phyloP scores from a whole-genome alignment of 2,888 invertebrate species.

The Agrotis ipsilon region DNA sequence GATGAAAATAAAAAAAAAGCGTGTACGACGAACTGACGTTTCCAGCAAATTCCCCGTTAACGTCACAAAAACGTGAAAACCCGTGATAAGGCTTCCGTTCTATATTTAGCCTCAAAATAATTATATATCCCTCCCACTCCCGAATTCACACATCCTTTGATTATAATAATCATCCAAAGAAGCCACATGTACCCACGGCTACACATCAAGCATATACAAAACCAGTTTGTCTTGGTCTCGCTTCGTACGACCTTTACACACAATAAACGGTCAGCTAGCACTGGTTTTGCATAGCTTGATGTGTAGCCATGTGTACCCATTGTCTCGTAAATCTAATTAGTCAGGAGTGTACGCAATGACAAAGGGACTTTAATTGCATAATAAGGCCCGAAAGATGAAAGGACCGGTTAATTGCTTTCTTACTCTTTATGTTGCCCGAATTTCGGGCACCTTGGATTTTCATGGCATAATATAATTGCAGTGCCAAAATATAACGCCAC shows the following conservation, averaged over 20 bases:
- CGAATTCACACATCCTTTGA: neutral
- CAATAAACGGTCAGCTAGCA: too few species aligned
- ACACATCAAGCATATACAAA: too few species aligned
- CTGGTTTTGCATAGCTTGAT: too few species aligned
- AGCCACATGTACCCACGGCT: constrained; percentile 49
- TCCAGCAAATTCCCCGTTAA: neutral
- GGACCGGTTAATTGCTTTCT: constrained; percentile 54
- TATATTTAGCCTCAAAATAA: neutral
- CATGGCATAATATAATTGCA: neutral
- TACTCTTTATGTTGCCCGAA: constrained; percentile 13
- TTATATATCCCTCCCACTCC: neutral
- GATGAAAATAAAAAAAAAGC: too few species aligned
- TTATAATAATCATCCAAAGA: constrained; percentile 26
- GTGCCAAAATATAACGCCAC: neutral
- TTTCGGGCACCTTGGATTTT: constrained; percentile 1
- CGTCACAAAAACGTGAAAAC: too few species aligned
- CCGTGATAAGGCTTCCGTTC: too few species aligned
- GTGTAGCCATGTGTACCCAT: constrained; percentile 49
- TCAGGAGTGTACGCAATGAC: constrained; percentile 47
- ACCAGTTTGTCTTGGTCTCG: too few species aligned
- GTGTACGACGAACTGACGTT: too few species aligned
- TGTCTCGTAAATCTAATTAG: constrained; percentile 44
- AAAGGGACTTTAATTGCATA: constrained; percentile 59
- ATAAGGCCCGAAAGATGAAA: constrained; percentile 54
- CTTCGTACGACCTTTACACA: too few species aligned